These are phyloP conservation scores for Oopsacas minuta DNA, from an alignment of 37 sponge, comb jelly and placozoan species.

Conservation along the genomic window DNA sequence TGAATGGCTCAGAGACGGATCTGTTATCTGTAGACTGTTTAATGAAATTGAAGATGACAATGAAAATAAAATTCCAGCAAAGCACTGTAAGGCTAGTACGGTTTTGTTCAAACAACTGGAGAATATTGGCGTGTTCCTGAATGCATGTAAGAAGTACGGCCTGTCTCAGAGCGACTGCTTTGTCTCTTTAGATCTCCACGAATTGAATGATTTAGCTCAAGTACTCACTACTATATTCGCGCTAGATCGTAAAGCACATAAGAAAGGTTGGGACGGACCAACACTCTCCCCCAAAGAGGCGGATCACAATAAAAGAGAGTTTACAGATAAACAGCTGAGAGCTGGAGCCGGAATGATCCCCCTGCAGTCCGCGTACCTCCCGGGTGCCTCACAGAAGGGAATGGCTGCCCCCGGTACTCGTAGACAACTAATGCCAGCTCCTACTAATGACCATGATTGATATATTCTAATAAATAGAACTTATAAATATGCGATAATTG, in stretches of 20 bases:
- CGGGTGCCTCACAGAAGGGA: conserved; percentile 12
- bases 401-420: conserved; percentile 5
- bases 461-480: neutral
- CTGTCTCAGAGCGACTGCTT: neutral
- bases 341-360: neutral
- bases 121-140: neutral
- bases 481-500: neutral
- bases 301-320: neutral
- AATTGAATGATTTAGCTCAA: neutral
- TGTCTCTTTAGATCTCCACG: neutral
- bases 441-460: neutral
- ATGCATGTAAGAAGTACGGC: neutral
- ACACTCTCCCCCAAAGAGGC: neutral
- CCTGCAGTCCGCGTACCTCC: neutral
- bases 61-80: neutral
- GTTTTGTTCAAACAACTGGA: conserved; percentile 2
- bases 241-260: neutral
- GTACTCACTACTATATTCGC: conserved; percentile 14
- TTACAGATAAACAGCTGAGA: neutral
- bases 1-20: neutral
- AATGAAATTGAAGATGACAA: neutral
- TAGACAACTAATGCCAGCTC: neutral
- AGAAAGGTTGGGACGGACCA: neutral
- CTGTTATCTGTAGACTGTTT: neutral
- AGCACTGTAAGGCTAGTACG: neutral